Evolutionary conservation across 2,797 vertebrate genomes (phyloP).

Genomic region (Paedocypris micromegethes): DNA sequence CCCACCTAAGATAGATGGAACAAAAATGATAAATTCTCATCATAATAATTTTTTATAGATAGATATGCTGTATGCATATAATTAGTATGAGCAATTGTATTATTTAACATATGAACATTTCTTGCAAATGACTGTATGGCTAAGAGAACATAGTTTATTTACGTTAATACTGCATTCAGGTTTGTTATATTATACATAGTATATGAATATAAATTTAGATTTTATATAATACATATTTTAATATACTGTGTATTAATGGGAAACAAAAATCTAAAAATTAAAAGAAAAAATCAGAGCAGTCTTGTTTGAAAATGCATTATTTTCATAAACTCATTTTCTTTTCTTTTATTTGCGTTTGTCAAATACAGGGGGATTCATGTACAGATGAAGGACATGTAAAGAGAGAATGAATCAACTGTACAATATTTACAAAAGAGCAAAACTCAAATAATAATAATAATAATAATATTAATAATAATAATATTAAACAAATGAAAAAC

Average conservation of each 20-base stretch:
- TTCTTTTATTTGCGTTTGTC: constrained; percentile 70
- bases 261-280: background rate
- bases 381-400: constrained; percentile 65
- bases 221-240: background rate
- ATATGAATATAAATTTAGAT: no score
- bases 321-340: constrained; percentile 59
- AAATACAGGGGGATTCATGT: constrained; percentile 72
- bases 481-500: constrained; percentile 66
- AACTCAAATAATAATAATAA: constrained; percentile 53
- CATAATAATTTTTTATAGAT: no score
- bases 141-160: no score
- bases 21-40: constrained; percentile 25
- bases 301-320: constrained; percentile 41
- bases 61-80: no score
- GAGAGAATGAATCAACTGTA: constrained; percentile 68
- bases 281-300: constrained; percentile 1
- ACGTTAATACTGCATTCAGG: no score
- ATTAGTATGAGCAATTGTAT: no score
- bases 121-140: no score
- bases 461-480: constrained; percentile 56
- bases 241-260: background rate
- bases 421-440: constrained; percentile 70
- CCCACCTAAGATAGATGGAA: constrained; percentile 17
- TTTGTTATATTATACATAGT: no score
- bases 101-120: no score